Conservation (phyloP, 2,797 vertebrate genomes). For the Sternarchorhynchus goeldii region DNA sequence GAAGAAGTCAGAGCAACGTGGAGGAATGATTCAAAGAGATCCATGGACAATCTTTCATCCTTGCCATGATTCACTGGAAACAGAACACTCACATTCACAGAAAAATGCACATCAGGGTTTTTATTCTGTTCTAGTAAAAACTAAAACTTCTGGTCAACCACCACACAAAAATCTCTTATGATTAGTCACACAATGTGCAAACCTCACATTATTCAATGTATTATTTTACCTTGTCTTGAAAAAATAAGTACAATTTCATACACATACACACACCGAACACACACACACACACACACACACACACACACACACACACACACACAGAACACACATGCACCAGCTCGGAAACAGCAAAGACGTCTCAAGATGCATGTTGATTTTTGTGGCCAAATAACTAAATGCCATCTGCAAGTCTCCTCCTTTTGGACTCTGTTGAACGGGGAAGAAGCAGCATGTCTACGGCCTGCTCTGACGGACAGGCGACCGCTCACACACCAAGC, state of each 20-base stretch:
- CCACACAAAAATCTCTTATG: too few relatives aligned
- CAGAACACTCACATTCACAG: not conserved
- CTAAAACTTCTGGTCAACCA: too few relatives aligned
- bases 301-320: conserved; percentile 18
- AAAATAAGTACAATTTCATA: too few relatives aligned
- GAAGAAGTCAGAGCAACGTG: not conserved
- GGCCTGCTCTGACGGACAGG: not conserved
- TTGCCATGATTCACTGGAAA: not conserved
- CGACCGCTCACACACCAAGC: not conserved
- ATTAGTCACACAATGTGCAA: too few relatives aligned
- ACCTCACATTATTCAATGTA: too few relatives aligned
- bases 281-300: conserved; percentile 7
- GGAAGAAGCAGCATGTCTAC: conserved; percentile 29
- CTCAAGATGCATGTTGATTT: conserved; percentile 64
- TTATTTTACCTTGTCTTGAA: too few relatives aligned
- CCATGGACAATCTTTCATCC: not conserved
- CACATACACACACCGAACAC: not conserved
- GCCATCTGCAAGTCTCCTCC: conserved; percentile 61
- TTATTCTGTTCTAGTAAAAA: too few relatives aligned
- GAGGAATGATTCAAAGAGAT: not conserved
- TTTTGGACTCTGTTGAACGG: conserved; percentile 44
- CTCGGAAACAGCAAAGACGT: conserved; percentile 19
- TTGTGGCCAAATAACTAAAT: conserved; percentile 69
- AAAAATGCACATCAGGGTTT: not conserved
- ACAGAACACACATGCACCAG: conserved; percentile 1